Base-by-base conservation (phyloP, 2,113 vertebrate species). In the Larimichthys polyactis region DNA sequence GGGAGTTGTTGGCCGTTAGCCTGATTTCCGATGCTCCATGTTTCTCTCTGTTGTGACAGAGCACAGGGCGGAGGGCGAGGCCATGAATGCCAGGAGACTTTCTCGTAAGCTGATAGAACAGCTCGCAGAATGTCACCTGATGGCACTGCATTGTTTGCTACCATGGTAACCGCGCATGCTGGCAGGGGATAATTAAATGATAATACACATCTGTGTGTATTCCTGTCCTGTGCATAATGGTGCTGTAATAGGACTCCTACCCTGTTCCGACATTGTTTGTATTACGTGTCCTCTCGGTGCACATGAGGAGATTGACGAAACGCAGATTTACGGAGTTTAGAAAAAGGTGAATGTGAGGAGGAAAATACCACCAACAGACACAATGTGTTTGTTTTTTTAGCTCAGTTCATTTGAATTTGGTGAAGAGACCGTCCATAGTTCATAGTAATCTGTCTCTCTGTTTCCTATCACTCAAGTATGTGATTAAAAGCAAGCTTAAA, bases 1-100 rank as follows among this genome's bases (percentile, higher is more conserved):
- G 89, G 87, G 84, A 93, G 86, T 90, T 71, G 86, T 90, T 71
- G 89, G 88, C 90, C 68, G 74, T 75, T 82, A 77, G 90, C 84
- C 86, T 36, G 68, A 79, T 91, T 92, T 90, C 83, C 55, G 71
- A 17, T 78, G 55, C 87, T 89, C 71, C 78, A 32, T 87, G 88
- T 82, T 91, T 81, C 79, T 86, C 74, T 82, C 79, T 87, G 79
- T 79, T 87, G 89, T 89, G 75, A 82, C 86, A 81, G 62, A 82
- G 87, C 75, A 76, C 72, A 82, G 88, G 83, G 87, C 84, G 80
- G 75, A 83, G 59, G 87, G 44, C 55, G 65, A 84, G 84, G 64
- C 83, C 87, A 87, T 17, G 74, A 83, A 75, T 79, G 88, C 83
- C 84, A 87, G 72, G 89, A 89, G 89, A 85, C 79, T 78, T 78